These are phyloP conservation scores for Tapirus terrestris DNA, from an alignment of 2,113 vertebrate species.

Conservation along the genomic window DNA sequence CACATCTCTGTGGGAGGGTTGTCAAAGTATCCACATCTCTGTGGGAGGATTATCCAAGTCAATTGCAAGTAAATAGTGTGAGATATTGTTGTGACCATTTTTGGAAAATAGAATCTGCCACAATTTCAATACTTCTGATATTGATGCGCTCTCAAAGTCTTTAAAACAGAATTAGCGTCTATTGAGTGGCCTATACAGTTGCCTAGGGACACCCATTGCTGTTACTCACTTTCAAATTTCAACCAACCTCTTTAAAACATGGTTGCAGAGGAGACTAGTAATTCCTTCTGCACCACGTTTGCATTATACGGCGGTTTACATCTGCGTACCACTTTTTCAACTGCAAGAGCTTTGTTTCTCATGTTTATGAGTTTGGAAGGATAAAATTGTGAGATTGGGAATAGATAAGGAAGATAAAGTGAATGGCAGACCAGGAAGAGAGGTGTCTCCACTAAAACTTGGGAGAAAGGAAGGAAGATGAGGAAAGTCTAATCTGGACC, in stretches of 20 bases:
- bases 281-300: neutral
- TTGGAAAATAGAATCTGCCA: neutral
- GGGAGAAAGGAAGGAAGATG: neutral
- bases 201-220: too few relatives aligned
- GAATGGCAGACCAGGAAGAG: neutral
- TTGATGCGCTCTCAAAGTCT: neutral
- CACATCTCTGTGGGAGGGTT: neutral
- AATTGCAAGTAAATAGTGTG: neutral
- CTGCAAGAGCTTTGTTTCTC: neutral
- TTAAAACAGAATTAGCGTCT: neutral
- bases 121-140: neutral
- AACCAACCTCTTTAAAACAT: neutral
- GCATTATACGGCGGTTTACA: neutral
- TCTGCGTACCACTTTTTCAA: neutral
- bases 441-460: neutral
- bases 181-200: neutral
- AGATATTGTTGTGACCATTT: neutral
- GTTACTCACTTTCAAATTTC: neutral
- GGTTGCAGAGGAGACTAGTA: neutral
- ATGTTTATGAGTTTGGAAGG: neutral
- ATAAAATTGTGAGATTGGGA: neutral
- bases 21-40: neutral
- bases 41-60: neutral
- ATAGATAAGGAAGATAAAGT: neutral
- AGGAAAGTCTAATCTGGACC: neutral